Evolutionary conservation across 1,140 invertebrate genomes (phyloP).

Genomic region (Heterodera schachtii): DNA sequence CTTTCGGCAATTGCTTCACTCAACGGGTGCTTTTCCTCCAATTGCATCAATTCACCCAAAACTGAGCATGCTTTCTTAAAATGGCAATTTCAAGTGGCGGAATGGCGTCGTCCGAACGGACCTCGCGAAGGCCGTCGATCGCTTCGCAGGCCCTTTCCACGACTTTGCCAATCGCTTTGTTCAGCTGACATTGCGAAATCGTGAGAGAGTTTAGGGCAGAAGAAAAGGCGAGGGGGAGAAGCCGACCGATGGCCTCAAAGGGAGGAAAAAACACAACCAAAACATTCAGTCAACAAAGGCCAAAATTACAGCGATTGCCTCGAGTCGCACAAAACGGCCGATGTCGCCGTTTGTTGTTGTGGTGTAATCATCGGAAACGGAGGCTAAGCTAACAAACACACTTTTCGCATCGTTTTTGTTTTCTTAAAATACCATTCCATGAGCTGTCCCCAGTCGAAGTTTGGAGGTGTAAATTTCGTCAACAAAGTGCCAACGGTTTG

Average conservation of each 20-base stretch:
- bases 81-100: not conserved
- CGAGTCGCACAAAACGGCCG: conserved; percentile 28
- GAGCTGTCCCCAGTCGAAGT: conserved; percentile 27
- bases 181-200: not conserved
- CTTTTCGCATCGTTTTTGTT: not conserved
- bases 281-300: not conserved
- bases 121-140: conserved; percentile 41
- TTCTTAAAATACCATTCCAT: conserved; percentile 18
- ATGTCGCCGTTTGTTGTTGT: conserved; percentile 37
- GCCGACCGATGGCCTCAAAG: conserved; percentile 8
- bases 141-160: conserved; percentile 35
- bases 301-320: conserved; percentile 24
- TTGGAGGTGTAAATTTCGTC: not conserved
- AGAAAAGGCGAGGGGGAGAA: conserved; percentile 13
- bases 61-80: conserved; percentile 5
- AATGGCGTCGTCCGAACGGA: not conserved
- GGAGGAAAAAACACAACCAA: conserved; percentile 11
- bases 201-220: not conserved
- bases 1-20: conserved; percentile 26
- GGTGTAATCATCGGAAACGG: conserved; percentile 33
- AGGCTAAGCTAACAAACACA: not conserved
- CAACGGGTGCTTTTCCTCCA: not conserved
- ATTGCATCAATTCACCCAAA: not conserved
- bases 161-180: conserved; percentile 29
- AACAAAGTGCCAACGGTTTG: conserved; percentile 32